Percentiles rank a stretch among this genome's conserved stretches.
Evolutionary conservation across 2,113 vertebrate species (phyloP).

Genomic region (Platanista minor): DNA sequence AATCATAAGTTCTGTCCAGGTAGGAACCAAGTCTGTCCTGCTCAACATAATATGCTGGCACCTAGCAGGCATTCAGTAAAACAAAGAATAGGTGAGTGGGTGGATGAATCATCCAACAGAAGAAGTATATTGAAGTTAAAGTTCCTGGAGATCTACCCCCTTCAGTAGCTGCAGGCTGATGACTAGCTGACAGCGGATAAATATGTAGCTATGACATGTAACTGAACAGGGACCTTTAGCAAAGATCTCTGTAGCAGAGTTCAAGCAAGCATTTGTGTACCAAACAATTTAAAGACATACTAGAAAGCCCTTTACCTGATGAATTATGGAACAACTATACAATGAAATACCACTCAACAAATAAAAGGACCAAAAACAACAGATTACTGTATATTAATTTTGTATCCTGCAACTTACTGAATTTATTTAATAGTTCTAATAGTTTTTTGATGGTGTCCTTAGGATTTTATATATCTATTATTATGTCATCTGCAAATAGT

Average conservation of each 20-base stretch:
- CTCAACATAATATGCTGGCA: neutral
- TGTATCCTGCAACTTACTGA: neutral
- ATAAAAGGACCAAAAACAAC: neutral
- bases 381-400: neutral
- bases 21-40: neutral
- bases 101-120: neutral
- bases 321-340: neutral
- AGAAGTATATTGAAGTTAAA: neutral
- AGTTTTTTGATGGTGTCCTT: neutral
- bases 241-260: neutral
- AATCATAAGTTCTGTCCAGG: neutral
- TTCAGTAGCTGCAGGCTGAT: neutral
- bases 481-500: neutral
- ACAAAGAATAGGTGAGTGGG: neutral
- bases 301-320: neutral
- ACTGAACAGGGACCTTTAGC: neutral
- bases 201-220: neutral
- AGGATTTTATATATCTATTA: neutral
- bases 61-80: neutral
- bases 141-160: neutral
- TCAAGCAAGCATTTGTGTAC: neutral
- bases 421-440: neutral
- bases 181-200: neutral
- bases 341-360: neutral
- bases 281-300: neutral